A percentile compares a stretch with the other conserved stretches of the same genome.
Conservation (phyloP, 2,888 invertebrate species). For the Nephrotoma flavescens region DNA sequence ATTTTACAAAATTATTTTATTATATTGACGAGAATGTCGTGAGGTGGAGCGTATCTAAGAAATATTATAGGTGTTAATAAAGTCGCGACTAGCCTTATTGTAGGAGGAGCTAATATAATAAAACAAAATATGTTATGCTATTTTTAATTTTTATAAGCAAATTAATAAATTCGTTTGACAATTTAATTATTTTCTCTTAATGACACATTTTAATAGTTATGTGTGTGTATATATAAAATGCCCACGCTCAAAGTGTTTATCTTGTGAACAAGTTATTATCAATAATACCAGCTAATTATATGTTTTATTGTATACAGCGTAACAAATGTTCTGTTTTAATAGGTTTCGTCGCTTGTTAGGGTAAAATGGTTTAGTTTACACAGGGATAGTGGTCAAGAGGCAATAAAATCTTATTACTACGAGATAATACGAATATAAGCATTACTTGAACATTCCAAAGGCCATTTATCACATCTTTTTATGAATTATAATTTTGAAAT, state of each 20-base stretch:
- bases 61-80: background rate
- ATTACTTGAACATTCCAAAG: no score
- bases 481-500: no score
- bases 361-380: background rate
- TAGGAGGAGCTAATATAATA: background rate
- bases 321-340: background rate
- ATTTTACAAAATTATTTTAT: background rate
- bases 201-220: background rate
- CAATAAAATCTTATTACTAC: no score
- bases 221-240: background rate
- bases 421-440: no score
- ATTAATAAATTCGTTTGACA: background rate
- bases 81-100: background rate
- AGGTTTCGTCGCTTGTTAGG: background rate
- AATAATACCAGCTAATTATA: background rate
- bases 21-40: background rate
- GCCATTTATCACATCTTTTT: no score
- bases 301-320: background rate
- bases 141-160: background rate
- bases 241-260: background rate
- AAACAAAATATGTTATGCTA: background rate
- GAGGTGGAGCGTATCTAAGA: background rate
- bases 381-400: no score
- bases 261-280: background rate
- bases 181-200: background rate